phyloP scores from a whole-genome alignment of 1,140 invertebrate species.

The Brachionus paranguensis region DNA sequence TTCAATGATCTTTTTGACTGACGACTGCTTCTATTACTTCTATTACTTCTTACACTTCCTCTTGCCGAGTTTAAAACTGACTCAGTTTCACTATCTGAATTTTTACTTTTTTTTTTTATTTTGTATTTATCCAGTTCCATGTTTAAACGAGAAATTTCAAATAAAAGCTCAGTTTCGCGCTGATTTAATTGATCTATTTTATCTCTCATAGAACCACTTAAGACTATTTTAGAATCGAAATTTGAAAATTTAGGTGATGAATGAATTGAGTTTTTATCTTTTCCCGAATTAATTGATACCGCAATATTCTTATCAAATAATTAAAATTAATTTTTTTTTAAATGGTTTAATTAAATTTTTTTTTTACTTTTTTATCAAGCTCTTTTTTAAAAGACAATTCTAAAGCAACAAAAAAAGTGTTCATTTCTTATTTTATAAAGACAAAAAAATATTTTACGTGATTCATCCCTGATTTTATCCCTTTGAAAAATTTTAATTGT shows the following conservation, averaged over 20 bases:
- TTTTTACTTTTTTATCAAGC: background rate
- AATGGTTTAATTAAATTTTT: background rate
- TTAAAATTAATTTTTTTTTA: background rate
- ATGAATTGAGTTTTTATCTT: background rate
- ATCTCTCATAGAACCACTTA: background rate
- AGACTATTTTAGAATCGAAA: background rate
- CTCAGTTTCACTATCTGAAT: background rate
- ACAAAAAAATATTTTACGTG: background rate
- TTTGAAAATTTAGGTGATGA: background rate
- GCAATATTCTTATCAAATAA: background rate
- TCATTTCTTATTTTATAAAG: background rate
- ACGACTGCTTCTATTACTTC: background rate
- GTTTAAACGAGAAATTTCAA: slow-evolving; percentile 16
- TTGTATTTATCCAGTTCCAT: background rate
- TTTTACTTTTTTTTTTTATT: background rate
- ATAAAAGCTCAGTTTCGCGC: background rate
- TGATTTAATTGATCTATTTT: background rate
- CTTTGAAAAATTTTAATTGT: background rate
- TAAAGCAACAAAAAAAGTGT: background rate
- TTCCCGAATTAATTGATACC: background rate
- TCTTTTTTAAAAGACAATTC: background rate
- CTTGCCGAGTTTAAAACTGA: background rate
- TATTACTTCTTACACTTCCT: background rate
- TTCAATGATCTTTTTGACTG: background rate
- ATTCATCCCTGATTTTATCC: background rate